phyloP scores from a whole-genome alignment of 2,888 invertebrate species.

The Netelia fuscicornis region DNA sequence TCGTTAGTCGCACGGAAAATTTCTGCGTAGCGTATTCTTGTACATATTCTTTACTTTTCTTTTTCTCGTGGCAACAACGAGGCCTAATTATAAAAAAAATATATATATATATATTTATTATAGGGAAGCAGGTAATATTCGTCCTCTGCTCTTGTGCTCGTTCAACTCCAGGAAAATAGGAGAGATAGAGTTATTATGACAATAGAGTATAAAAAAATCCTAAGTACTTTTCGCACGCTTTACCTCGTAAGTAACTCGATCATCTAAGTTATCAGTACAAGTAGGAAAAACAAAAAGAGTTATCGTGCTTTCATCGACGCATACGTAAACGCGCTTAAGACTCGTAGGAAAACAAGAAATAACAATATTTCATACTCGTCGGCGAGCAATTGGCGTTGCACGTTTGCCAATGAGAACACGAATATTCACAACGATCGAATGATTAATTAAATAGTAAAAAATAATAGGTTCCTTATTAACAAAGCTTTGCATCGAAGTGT shows the following conservation, averaged over 20 bases:
- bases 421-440: conserved; percentile 61
- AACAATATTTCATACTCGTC: conserved; percentile 32
- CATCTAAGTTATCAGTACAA: conserved; percentile 45
- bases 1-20: not conserved
- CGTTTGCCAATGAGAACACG: conserved; percentile 11
- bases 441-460: conserved; percentile 55
- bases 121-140: conserved; percentile 45
- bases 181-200: conserved; percentile 24
- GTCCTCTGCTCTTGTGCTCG: conserved; percentile 51
- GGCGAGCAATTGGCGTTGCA: not conserved
- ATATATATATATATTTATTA: conserved; percentile 38
- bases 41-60: not conserved
- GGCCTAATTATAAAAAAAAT: conserved; percentile 28
- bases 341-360: conserved; percentile 19
- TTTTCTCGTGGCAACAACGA: conserved; percentile 21
- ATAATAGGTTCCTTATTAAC: conserved; percentile 59
- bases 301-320: conserved; percentile 7
- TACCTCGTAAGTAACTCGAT: conserved; percentile 52
- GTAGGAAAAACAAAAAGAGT: conserved; percentile 51
- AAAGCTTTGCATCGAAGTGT: conserved; percentile 46
- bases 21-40: conserved; percentile 13
- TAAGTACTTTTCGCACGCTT: conserved; percentile 63
- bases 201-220: conserved; percentile 37
- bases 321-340: conserved; percentile 26
- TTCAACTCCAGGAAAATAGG: conserved; percentile 25